These are phyloP conservation scores for Pinna nobilis DNA, from an alignment of 1,140 invertebrate species.

Conservation along the genomic window DNA sequence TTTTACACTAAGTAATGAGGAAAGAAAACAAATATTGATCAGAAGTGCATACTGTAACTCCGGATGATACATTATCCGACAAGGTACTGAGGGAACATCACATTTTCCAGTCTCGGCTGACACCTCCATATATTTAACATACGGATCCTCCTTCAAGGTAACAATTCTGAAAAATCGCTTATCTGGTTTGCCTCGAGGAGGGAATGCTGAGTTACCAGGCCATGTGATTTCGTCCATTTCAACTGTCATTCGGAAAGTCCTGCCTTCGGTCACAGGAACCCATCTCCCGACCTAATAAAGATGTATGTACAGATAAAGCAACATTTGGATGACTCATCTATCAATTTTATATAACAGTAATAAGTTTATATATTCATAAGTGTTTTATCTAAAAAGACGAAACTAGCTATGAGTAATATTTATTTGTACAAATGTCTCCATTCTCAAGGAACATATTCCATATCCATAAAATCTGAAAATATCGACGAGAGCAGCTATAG, in stretches of 20 bases:
- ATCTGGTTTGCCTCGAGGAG: conserved; percentile 97
- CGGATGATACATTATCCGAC: conserved; percentile 39
- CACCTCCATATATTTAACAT: conserved; percentile 79
- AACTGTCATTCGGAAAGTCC: conserved; percentile 75
- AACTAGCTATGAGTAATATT: not conserved
- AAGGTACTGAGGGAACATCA: conserved; percentile 43
- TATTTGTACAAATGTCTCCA: too few species aligned
- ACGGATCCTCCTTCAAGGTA: conserved; percentile 96
- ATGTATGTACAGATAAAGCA: not conserved
- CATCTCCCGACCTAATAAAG: conserved; percentile 87
- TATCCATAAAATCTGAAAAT: too few species aligned
- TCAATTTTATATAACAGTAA: not conserved
- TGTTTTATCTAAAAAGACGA: too few species aligned
- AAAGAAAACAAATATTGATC: not conserved
- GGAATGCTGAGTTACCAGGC: conserved; percentile 95
- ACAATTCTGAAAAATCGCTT: conserved; percentile 97
- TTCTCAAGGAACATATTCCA: too few species aligned
- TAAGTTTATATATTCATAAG: not conserved
- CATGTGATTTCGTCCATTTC: conserved; percentile 99
- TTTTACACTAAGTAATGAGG: not conserved
- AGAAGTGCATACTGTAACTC: conserved; percentile 32
- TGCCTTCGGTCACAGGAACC: conserved; percentile 80
- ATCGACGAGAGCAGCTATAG: too few species aligned
- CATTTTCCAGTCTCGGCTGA: conserved; percentile 53
- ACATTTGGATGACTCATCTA: not conserved